Evolutionary conservation across 2,113 vertebrate species (phyloP).

Genomic region (Dasyurus viverrinus): DNA sequence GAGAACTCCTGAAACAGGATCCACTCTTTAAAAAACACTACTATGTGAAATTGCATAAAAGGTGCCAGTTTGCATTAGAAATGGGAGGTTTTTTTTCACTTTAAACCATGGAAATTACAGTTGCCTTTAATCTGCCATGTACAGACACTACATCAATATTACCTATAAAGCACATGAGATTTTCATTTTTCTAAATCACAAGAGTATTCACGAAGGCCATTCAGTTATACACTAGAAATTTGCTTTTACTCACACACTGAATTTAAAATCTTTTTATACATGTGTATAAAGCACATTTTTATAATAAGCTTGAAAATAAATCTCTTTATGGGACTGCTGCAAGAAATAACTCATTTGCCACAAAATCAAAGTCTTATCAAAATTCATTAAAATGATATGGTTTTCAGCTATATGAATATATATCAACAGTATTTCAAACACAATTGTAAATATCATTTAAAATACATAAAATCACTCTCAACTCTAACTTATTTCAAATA

Average conservation of each 20-base stretch:
- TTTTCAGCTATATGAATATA: not conserved
- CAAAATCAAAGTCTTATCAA: not conserved
- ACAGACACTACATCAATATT: not conserved
- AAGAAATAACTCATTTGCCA: not conserved
- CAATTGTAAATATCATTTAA: not conserved
- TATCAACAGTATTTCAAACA: not conserved
- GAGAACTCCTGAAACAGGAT: not conserved
- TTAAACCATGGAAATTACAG: not conserved
- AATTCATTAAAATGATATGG: not conserved
- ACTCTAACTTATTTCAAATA: not conserved
- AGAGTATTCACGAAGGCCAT: not conserved
- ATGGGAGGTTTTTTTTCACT: not conserved
- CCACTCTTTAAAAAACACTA: not conserved
- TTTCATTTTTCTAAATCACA: not conserved
- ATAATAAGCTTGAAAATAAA: conserved; percentile 23
- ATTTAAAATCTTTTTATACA: not conserved
- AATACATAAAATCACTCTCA: not conserved
- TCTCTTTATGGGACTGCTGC: not conserved
- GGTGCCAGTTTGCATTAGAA: not conserved
- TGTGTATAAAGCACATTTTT: conserved; percentile 13
- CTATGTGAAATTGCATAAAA: not conserved
- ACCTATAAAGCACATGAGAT: not conserved
- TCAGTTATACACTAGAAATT: not conserved
- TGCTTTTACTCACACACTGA: conserved; percentile 22
- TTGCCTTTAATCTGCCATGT: not conserved